These are phyloP conservation scores for Ophion costatus DNA, from an alignment of 2,888 invertebrate species.

Conservation along the genomic window DNA sequence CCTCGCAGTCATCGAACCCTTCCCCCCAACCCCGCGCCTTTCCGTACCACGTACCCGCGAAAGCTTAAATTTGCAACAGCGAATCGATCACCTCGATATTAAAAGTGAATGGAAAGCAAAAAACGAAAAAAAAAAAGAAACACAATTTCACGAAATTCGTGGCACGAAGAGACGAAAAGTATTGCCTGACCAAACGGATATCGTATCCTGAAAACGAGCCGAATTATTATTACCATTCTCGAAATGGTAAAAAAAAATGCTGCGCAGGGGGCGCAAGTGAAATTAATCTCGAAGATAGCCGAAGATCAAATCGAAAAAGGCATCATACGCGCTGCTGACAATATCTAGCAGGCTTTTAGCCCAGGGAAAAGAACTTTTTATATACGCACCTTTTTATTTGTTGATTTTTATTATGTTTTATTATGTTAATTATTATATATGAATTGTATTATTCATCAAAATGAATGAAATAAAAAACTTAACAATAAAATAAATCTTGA, in stretches of 20 bases:
- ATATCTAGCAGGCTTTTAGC: background rate
- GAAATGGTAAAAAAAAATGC: background rate
- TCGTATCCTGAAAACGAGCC: background rate
- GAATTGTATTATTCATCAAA: too few species aligned
- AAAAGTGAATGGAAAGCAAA: constrained; percentile 15
- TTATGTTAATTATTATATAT: too few species aligned
- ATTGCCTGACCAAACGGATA: background rate
- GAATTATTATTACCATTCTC: background rate
- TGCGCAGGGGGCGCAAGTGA: background rate
- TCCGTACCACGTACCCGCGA: constrained; percentile 3
- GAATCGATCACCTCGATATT: constrained; percentile 51
- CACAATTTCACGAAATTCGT: constrained; percentile 20
- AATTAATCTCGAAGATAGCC: background rate
- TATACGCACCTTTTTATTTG: background rate
- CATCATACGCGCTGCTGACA: background rate
- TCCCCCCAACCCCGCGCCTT: constrained; percentile 11
- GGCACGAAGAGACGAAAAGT: constrained; percentile 1
- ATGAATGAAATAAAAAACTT: too few species aligned
- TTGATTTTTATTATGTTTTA: too few species aligned
- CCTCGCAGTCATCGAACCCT: constrained; percentile 60
- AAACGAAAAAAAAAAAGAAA: constrained; percentile 6
- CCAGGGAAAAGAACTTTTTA: background rate
- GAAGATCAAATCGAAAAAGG: background rate
- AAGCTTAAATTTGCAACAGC: constrained; percentile 31
- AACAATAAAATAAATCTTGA: too few species aligned